A percentile compares a stretch with the other conserved stretches of the same genome.
These are phyloP conservation scores for Bergia puertoricense DNA, from an alignment of 92 coral and sea anemone genomes.

Conservation along the genomic window DNA sequence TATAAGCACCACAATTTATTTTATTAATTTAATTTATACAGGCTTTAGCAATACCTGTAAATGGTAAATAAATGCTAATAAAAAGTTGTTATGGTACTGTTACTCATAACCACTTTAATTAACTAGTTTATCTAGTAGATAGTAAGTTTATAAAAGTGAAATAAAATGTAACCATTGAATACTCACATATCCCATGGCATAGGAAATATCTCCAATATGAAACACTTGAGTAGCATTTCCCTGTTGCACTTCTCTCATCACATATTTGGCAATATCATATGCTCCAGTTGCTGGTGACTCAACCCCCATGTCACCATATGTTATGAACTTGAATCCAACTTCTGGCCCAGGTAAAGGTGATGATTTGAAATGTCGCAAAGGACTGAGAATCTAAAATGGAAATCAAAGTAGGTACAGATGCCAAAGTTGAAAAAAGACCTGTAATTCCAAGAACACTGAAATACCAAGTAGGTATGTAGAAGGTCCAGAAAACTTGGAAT, in stretches of 20 bases:
- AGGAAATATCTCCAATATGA: constrained; percentile 89
- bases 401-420: neutral
- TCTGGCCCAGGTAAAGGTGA: constrained; percentile 81
- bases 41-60: no score
- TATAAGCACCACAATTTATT: no score
- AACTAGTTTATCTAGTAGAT: no score
- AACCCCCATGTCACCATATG: constrained; percentile 85
- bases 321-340: constrained; percentile 72
- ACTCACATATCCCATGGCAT: constrained; percentile 85
- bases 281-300: constrained; percentile 58
- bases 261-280: constrained; percentile 66
- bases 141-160: no score
- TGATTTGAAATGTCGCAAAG: constrained; percentile 47
- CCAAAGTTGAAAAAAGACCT: neutral
- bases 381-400: constrained; percentile 42
- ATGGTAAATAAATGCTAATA: no score
- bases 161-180: neutral
- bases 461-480: no score
- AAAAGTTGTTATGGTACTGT: no score
- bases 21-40: no score
- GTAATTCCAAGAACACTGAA: neutral
- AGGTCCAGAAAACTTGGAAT: no score
- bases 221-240: constrained; percentile 68
- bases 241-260: constrained; percentile 69
- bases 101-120: no score